phyloP scores from a whole-genome alignment of 2,888 invertebrate species.

The Parnassius glacialis region DNA sequence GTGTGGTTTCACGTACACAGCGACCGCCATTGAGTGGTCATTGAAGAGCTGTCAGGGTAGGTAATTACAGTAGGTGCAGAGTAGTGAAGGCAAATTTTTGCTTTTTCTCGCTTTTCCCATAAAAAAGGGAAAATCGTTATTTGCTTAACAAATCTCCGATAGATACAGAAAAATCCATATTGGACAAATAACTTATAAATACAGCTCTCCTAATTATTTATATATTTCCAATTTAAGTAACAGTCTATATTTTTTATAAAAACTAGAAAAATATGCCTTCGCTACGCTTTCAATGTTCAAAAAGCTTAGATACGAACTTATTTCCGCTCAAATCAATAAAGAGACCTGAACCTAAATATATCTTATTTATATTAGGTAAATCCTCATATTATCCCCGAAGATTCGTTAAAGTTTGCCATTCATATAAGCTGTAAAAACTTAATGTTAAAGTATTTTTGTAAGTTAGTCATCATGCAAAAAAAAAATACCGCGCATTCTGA shows the following conservation, averaged over 20 bases:
- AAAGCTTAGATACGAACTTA: no score
- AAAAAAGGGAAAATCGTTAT: background rate
- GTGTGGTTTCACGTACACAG: slow-evolving; percentile 32
- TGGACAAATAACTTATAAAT: no score
- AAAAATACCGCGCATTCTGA: slow-evolving; percentile 11
- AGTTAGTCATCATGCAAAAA: slow-evolving; percentile 12
- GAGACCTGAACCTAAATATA: background rate
- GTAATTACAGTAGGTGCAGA: background rate
- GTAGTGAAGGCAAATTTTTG: background rate
- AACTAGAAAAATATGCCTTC: no score
- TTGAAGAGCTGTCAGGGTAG: slow-evolving; percentile 10
- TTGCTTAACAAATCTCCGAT: no score
- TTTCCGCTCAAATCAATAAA: background rate
- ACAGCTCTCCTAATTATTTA: no score
- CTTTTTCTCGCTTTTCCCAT: background rate
- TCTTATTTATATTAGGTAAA: no score
- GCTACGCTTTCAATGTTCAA: no score
- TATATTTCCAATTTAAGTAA: no score
- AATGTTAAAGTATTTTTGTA: background rate
- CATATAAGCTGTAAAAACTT: background rate
- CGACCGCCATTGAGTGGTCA: background rate
- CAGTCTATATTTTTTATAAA: no score
- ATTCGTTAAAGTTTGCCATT: slow-evolving; percentile 5
- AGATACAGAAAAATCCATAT: no score
- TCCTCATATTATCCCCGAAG: slow-evolving; percentile 1